These are phyloP conservation scores for Drosophila leonis DNA, from an alignment of 2,888 invertebrate genomes.

Conservation along the genomic window DNA sequence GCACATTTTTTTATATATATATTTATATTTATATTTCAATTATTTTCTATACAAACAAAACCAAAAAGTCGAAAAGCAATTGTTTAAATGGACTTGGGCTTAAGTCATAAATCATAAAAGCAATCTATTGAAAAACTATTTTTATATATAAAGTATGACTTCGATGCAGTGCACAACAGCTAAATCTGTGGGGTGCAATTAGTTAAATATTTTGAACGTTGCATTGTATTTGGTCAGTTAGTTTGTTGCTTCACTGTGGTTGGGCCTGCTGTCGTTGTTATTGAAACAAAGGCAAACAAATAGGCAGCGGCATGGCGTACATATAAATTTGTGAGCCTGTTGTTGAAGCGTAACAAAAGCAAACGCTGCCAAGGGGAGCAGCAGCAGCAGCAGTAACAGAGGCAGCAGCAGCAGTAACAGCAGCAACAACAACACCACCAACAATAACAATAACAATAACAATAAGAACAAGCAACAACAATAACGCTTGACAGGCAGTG, in stretches of 20 bases:
- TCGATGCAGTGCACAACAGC: conserved; percentile 6
- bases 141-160: conserved; percentile 10
- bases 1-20: not conserved
- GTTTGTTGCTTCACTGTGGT: conserved; percentile 13
- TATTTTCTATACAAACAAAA: not conserved
- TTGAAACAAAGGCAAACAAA: conserved; percentile 54
- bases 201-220: conserved; percentile 36
- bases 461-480: conserved; percentile 53
- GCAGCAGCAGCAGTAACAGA: conserved; percentile 1
- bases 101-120: conserved; percentile 17
- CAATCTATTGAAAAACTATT: conserved; percentile 24
- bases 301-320: conserved; percentile 22
- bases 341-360: conserved; percentile 50
- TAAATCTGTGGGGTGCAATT: conserved; percentile 41
- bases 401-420: conserved; percentile 7
- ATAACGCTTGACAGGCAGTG: conserved; percentile 66
- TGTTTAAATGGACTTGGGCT: not conserved
- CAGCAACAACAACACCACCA: conserved; percentile 1
- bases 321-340: conserved; percentile 43
- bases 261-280: conserved; percentile 7
- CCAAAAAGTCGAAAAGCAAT: not conserved
- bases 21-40: not conserved
- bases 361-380: conserved; percentile 19
- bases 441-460: conserved; percentile 34
- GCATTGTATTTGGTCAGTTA: conserved; percentile 16